Evolutionary conservation across 2,113 vertebrate species (phyloP), one percentile per base, ranked within the genome.

Genomic region (Pontoporia blainvillei): DNA sequence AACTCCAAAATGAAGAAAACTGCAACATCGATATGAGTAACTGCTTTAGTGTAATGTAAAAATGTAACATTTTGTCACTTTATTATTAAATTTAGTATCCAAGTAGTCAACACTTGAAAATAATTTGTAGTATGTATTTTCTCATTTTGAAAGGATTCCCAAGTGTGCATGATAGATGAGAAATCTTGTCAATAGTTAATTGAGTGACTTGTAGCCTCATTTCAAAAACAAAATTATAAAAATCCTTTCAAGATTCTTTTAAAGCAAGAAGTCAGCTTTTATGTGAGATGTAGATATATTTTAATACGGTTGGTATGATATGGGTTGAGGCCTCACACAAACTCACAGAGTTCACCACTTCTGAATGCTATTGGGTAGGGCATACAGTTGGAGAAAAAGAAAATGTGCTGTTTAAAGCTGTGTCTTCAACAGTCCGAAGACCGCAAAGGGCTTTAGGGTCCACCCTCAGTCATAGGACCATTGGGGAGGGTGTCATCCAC

Each of bases 161-260:
- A 10, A 93, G 31, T 67, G 21, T 94, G 31, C 41, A 6, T 7
- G 23, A 90, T 49, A 13, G 31, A 86, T 88, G 86, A 76, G 54
- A 92, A 75, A 64, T 44, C 31, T 90, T 84, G 85, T 89, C 88
- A 54, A 10, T 29, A 39, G 46, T 76, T 95, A 82, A 93, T 71
- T 81, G 84, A 94, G 46, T 83, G 81, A 88, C 44, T 94, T 88
- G 21, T 49, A 82, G 41, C 29, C 25, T 93, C 61, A 36, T 91
- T 95, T 93, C 72, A 41, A 93, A 93, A 66, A 44, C 52, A 91
- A 78, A 97, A 91, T 97, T 91, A 89, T 49, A 95, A 94, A 94
- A 95, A 91, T 62, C 36, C 21, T 72, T 94, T 96, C 72, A 72
- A 91, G 87, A 88, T 93, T 36, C 46, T 52, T 91, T 78, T 73